Percentiles rank a stretch among this genome's conserved stretches.
Conservation (phyloP, 2,888 invertebrate genomes). For the Drosophila prolongata region DNA sequence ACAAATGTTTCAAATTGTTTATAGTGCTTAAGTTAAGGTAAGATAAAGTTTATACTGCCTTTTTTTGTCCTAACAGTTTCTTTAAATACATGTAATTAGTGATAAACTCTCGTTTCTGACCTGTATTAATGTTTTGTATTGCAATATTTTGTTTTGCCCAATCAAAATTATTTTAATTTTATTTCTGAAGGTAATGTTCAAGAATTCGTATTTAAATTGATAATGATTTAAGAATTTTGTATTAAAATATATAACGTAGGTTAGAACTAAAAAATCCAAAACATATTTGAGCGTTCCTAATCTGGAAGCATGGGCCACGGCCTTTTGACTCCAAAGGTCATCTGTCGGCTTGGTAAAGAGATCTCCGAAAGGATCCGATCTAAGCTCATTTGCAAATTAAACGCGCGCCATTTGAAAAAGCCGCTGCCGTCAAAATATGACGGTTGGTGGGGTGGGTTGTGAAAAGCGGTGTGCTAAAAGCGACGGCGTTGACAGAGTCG, state of each 20-base stretch:
- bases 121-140: no score
- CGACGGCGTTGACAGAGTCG: constrained; percentile 67
- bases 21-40: neutral
- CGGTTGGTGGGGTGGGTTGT: neutral
- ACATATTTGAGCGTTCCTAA: constrained; percentile 4
- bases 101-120: no score
- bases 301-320: neutral
- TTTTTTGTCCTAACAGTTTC: no score
- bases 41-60: no score
- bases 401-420: constrained; percentile 48
- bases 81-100: no score
- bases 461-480: constrained; percentile 31
- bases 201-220: no score
- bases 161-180: no score
- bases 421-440: constrained; percentile 15
- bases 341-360: constrained; percentile 5
- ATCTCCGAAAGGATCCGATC: constrained; percentile 12
- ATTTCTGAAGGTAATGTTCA: no score
- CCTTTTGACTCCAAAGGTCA: constrained; percentile 9
- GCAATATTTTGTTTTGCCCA: no score
- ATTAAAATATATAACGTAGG: no score
- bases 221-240: no score
- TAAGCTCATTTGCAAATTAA: constrained; percentile 76
- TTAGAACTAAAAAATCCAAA: neutral
- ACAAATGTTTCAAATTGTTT: constrained; percentile 1